These are phyloP conservation scores for Autographa pulchrina DNA, from an alignment of 2,888 invertebrate species.

Conservation along the genomic window DNA sequence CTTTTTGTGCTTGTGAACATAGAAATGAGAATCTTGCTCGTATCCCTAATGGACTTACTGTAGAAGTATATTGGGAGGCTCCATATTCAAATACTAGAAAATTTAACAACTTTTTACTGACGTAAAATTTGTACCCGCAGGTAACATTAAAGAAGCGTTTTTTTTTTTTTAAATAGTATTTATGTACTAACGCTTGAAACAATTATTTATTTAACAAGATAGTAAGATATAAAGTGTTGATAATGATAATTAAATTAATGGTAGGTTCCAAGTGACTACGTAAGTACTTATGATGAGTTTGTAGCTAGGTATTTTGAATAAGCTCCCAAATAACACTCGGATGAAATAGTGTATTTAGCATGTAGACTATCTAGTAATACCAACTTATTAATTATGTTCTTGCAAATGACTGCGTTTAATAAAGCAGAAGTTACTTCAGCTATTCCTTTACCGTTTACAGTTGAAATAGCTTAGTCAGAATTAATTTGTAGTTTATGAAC, in stretches of 20 bases:
- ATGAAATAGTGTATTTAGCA: neutral
- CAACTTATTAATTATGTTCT: neutral
- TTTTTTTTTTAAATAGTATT: too few relatives aligned
- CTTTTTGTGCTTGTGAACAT: conserved; percentile 24
- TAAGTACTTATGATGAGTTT: too few relatives aligned
- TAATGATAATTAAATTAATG: too few relatives aligned
- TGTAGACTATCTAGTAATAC: neutral
- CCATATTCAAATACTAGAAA: neutral
- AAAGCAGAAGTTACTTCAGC: conserved; percentile 25
- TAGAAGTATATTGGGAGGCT: neutral
- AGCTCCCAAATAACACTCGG: neutral
- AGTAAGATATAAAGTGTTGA: too few relatives aligned
- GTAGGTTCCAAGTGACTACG: too few relatives aligned
- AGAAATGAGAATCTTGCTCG: conserved; percentile 10
- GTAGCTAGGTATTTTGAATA: neutral
- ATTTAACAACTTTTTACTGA: too few relatives aligned
- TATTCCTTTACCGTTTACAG: conserved; percentile 28
- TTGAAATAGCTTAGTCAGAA: conserved; percentile 36
- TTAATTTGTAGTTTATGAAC: conserved; percentile 45
- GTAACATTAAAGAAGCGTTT: too few relatives aligned
- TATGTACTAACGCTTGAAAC: too few relatives aligned
- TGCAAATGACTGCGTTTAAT: conserved; percentile 28
- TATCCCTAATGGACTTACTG: neutral
- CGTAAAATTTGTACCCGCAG: too few relatives aligned
- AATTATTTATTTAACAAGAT: too few relatives aligned